Evolutionary conservation across 2,888 invertebrate species (phyloP), one percentile per base, ranked within the genome.

Genomic region (Mantis religiosa): DNA sequence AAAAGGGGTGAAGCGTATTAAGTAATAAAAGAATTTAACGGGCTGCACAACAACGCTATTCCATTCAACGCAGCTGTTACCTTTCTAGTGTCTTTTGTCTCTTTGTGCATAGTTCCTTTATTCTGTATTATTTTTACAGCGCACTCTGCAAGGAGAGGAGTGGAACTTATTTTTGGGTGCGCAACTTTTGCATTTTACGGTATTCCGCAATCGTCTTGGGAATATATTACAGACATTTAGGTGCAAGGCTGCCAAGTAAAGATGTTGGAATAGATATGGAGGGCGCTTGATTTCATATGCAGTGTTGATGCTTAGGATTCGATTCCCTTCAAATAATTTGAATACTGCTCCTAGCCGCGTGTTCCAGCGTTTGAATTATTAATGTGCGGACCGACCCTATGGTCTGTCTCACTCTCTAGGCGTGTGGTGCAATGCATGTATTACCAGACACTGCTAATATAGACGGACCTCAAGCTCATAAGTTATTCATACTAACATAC

Each of bases 231-330:
- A 25, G 54, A 71, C 54, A 71, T 71, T 71, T 71, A 71, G 54
- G 54, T 6, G 54, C 54, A 71, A 71, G 54, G 20, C 54, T 71
- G 54, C 54, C 54, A 71, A 20, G 54, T 71, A 71, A 71, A 71
- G 54, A 71, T 71, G 54, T 71, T 71, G 20, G 81, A 20, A 81
- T 28, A 30, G 20, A 14, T 28, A 86, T 8, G n/a, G 84, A 28
- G 47, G 71, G 54, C 14, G 28, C 34, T 47, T 81, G 81, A 89
- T 89, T 89, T 87, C 87, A 89, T 87, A 89, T 89, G 89, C 89
- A 89, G 89, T 89, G 89, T 89, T 89, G 89, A 89, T 86, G 86
- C 88, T 84, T 71, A 71, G 54, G 71, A 88, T 88, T 88, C 88
- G 88, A 71, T 88, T 84, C 88, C 83, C 88, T 84, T 88, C 88